A percentile compares a stretch with the other conserved stretches of the same genome.
These are phyloP conservation scores for Esox masquinongy DNA, from an alignment of 2,797 vertebrate genomes.

Conservation along the genomic window DNA sequence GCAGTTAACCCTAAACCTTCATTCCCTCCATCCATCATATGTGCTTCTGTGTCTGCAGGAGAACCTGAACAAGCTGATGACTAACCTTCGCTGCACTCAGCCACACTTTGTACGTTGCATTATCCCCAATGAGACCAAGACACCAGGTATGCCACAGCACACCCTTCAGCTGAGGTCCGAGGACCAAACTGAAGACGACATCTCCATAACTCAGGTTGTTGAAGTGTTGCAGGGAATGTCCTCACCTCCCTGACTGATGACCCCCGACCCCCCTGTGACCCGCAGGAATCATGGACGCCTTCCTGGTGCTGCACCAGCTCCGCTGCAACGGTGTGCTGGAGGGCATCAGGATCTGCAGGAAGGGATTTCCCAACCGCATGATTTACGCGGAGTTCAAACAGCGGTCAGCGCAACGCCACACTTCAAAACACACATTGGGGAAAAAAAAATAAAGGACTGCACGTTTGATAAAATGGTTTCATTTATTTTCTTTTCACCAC, in stretches of 20 bases:
- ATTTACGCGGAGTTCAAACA: slow-evolving; percentile 91
- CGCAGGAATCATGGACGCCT: slow-evolving; percentile 87
- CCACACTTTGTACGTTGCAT: slow-evolving; percentile 95
- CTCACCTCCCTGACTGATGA: background rate
- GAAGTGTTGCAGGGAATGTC: background rate
- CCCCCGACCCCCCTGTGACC: background rate
- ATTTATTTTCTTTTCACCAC: background rate
- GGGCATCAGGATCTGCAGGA: slow-evolving; percentile 93
- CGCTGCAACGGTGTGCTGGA: slow-evolving; percentile 91
- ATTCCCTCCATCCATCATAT: background rate
- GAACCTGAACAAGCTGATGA: slow-evolving; percentile 95
- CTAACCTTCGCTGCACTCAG: slow-evolving; percentile 90
- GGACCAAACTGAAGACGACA: background rate
- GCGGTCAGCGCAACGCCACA: slow-evolving; percentile 69
- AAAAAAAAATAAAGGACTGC: background rate
- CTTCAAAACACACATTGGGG: background rate
- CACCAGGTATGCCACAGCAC: slow-evolving; percentile 79
- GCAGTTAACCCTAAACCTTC: background rate
- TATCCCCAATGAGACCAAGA: slow-evolving; percentile 94
- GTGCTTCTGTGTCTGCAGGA: slow-evolving; percentile 71
- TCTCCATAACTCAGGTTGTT: too few relatives aligned
- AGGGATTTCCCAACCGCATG: slow-evolving; percentile 92
- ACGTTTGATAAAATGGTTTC: background rate
- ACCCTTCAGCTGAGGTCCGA: background rate
- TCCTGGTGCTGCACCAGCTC: slow-evolving; percentile 90